Evolutionary conservation across 2,888 invertebrate genomes (phyloP), one percentile per base, ranked within the genome.

Genomic region (Hermaeophaga mercurialis): DNA sequence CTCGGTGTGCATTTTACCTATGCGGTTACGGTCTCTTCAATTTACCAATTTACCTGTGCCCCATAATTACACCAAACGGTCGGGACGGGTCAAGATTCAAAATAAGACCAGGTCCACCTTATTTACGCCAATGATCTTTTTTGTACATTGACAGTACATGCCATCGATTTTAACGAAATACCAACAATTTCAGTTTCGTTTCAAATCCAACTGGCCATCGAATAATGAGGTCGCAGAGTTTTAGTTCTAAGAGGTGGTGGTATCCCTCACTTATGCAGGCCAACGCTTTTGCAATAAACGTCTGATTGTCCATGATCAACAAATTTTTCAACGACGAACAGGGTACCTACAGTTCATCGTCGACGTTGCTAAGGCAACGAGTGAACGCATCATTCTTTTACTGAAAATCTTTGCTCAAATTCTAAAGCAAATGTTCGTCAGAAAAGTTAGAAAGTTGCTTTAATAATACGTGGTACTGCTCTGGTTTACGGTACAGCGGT

Each of bases 371-470:
- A 3, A 24, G 43, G 43, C 26, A 43, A 43, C 43, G 43, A 43
- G 9, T 22, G 24, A 43, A 43, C 43, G 24, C 43, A 43, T 24
- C 22, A 19, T 11, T 41, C 41, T n/a, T 41, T 41, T 41, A 9
- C 41, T 22, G 6, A 19, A 22, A 41, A 19, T 41, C 9, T 9
- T 14, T 43, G 12, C 12, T 15, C 38, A 18, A 19, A 43, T 24
- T 11, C 14, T 8, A 39, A 39, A 18, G 2, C 26, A 15, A 43
- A 15, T 43, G 43, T 8, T 26, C 7, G 24, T 12, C 26, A 15
- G 15, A 8, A 43, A 26, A 7, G 14, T 43, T 50, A 50, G 50
- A 50, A 50, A 50, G 50, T 50, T 12, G 31, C 5, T 28, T 33
- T 41, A 28, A 12, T 39, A 31, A 34, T 22, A 18, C 18, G 22